phyloP scores from a whole-genome alignment of 2,113 vertebrate genomes.

The Melanocharis versteri region DNA sequence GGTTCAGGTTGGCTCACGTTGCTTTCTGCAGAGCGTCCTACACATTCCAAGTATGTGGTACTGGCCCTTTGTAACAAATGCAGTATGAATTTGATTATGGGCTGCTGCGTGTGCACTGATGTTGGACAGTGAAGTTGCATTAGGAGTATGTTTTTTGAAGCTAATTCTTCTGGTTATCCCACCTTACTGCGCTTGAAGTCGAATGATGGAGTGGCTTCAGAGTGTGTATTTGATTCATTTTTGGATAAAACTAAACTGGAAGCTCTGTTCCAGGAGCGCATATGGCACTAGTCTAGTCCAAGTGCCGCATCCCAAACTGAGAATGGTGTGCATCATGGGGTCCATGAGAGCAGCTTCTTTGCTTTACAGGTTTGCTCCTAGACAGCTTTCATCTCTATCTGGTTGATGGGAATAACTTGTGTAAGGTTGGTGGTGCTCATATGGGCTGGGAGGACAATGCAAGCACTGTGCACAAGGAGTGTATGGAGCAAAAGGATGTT shows the following conservation, averaged over 20 bases:
- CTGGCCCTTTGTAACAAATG: background rate
- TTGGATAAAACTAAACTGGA: background rate
- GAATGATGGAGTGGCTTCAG: background rate
- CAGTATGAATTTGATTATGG: background rate
- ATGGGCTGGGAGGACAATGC: background rate
- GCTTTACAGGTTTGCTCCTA: background rate
- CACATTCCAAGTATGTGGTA: background rate
- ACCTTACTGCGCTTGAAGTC: background rate
- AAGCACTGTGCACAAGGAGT: accelerated
- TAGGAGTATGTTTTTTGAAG: background rate
- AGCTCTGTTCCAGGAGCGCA: background rate
- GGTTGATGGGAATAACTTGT: background rate
- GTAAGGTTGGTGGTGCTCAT: background rate
- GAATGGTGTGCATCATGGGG: background rate
- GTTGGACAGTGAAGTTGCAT: background rate
- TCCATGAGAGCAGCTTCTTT: background rate
- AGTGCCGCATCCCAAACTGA: background rate
- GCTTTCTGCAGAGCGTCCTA: background rate
- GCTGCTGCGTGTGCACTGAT: background rate
- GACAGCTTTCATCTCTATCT: background rate
- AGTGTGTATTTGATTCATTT: background rate
- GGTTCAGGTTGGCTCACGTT: accelerated
- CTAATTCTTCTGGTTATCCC: background rate
- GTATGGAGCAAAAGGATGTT: background rate
- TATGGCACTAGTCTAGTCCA: background rate